Evolutionary conservation across 2,888 invertebrate species (phyloP), one percentile per base, ranked within the genome.

Genomic region (Agonopterix arenella): DNA sequence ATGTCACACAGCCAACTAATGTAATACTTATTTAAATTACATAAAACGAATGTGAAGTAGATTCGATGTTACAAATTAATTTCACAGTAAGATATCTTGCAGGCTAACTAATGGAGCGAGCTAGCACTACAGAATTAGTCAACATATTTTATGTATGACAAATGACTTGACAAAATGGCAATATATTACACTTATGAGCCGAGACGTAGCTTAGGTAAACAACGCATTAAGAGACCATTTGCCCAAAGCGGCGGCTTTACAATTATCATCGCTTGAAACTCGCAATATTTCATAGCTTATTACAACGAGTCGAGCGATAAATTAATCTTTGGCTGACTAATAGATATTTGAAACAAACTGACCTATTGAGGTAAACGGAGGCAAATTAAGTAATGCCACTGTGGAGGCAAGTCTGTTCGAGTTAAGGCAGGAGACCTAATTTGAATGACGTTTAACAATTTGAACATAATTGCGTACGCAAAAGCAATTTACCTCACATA

Each of bases 141-240:
- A 43, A 55, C 38, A 42, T 38, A 10, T 28, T 36, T 40, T 38
- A n/a, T 13, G 18, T 49, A 38, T 53, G 58, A 60, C 53, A 54
- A 46, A 62, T 60, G 49, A 57, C 49, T 55, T 57, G 57, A 57
- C 52, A 54, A 62, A 60, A 67, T 56, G 47, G 54, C 52, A 57
- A 64, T 64, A 58, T 51, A 55, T 65, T 60, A 60, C 52, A 54
- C 52, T 53, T 52, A 54, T 44, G 45, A 43, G 36, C 42, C 36
- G 36, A 41, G 38, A 47, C 18, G 41, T 47, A 46, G 52, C 52
- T 57, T 59, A 56, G 53, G 58, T 51, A 59, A 56, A 62, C 62
- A 56, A 42, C 47, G 48, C 54, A 56, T 62, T 62, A 60, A 60
- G 59, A 59, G 61, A 60, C 56, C 47, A 55, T 61, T 63, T 58